These are phyloP conservation scores for Platalea minor DNA, from an alignment of 2,797 vertebrate species.

Conservation along the genomic window DNA sequence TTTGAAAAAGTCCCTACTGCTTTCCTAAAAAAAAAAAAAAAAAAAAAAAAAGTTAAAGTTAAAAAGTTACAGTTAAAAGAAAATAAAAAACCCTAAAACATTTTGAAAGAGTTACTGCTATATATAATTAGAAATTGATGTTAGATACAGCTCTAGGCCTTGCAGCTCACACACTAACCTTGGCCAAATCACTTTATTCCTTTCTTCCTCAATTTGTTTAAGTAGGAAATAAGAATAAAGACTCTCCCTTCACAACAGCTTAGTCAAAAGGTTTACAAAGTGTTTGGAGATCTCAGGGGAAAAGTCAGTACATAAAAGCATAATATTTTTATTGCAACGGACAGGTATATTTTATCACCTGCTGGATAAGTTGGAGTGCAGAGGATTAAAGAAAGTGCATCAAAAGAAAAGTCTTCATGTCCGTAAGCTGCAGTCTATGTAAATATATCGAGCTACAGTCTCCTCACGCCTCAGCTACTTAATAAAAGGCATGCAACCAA, in stretches of 20 bases:
- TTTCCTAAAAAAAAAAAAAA: neutral
- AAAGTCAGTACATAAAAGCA: neutral
- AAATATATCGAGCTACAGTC: conserved; percentile 53
- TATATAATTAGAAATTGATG: neutral
- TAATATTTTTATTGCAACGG: neutral
- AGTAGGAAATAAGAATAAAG: neutral
- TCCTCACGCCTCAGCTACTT: conserved; percentile 68
- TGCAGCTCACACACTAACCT: neutral
- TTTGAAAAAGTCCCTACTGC: neutral
- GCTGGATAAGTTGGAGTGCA: neutral
- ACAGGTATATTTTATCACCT: conserved; percentile 5
- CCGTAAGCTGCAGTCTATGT: neutral
- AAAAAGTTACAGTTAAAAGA: no score
- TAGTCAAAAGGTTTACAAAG: neutral
- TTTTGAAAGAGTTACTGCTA: neutral
- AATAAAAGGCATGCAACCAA: conserved; percentile 64
- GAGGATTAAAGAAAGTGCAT: conserved; percentile 2
- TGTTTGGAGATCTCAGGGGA: neutral
- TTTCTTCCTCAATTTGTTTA: neutral
- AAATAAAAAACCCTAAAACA: neutral
- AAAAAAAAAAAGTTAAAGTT: no score
- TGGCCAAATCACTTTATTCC: neutral
- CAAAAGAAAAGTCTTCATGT: neutral
- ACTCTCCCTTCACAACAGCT: neutral
- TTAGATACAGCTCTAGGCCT: neutral